phyloP scores from a whole-genome alignment of 2,113 vertebrate species.

The Lycocorax pyrrhopterus region DNA sequence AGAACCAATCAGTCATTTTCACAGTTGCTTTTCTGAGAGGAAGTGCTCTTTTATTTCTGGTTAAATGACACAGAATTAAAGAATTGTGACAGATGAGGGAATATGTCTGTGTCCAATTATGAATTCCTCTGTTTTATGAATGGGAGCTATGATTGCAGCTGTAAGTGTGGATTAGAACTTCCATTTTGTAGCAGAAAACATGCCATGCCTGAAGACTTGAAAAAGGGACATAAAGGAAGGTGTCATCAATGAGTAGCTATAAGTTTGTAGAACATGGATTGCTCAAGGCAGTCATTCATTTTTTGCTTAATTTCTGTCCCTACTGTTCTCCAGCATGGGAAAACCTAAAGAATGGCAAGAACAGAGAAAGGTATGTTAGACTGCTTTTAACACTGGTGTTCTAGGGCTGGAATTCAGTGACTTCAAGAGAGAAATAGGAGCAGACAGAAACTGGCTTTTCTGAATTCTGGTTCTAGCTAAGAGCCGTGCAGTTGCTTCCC shows the following conservation, averaged over 20 bases:
- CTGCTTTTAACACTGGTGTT: neutral
- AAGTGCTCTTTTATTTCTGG: neutral
- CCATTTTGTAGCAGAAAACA: neutral
- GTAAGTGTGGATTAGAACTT: neutral
- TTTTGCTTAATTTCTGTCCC: neutral
- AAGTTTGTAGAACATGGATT: neutral
- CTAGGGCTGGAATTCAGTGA: neutral
- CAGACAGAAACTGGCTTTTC: neutral
- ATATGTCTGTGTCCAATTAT: neutral
- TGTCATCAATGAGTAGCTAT: neutral
- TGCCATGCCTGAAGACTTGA: neutral
- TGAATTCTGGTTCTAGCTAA: neutral
- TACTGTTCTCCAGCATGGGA: neutral
- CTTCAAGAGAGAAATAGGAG: neutral
- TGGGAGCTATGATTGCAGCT: neutral
- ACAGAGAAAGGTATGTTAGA: neutral
- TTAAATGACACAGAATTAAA: neutral
- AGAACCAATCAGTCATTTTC: neutral
- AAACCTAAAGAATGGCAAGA: neutral
- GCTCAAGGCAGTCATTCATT: rapidly evolving
- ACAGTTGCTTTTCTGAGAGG: neutral
- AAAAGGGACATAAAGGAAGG: neutral
- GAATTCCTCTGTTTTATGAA: neutral
- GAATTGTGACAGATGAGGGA: neutral
- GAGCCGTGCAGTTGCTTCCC: neutral